These are phyloP conservation scores for Drosophila setifemur DNA, from an alignment of 1,140 invertebrate species.

Conservation along the genomic window DNA sequence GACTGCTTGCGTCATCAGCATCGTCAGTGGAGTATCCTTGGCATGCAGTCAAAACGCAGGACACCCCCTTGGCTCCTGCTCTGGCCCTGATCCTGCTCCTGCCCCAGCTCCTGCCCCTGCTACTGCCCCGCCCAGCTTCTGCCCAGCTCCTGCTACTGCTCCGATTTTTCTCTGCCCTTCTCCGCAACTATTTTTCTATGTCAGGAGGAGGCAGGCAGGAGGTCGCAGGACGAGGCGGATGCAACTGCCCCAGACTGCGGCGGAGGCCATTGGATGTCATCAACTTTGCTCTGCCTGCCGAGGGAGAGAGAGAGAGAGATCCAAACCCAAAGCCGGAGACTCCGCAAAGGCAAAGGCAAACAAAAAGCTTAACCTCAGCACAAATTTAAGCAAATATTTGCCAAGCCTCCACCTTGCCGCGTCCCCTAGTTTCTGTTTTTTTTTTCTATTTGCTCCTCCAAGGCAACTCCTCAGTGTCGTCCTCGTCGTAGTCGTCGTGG, in stretches of 20 bases:
- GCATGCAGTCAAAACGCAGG: conserved; percentile 79
- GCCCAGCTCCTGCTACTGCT: not conserved
- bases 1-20: conserved; percentile 75
- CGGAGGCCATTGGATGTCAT: conserved; percentile 68
- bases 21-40: conserved; percentile 66
- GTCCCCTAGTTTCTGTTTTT: not conserved
- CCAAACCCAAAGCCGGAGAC: no score
- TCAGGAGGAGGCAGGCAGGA: conserved; percentile 27
- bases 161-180: conserved; percentile 3
- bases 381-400: conserved; percentile 81
- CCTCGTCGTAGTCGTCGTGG: no score
- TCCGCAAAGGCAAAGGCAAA: conserved; percentile 58
- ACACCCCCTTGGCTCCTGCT: no score
- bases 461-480: conserved; percentile 14
- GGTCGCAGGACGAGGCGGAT: conserved; percentile 10
- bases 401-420: conserved; percentile 12
- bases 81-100: no score
- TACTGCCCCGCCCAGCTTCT: conserved; percentile 10
- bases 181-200: conserved; percentile 77
- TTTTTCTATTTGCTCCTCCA: not conserved
- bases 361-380: conserved; percentile 80
- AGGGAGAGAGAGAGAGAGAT: no score
- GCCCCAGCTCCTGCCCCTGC: no score
- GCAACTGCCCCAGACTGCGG: conserved; percentile 38
- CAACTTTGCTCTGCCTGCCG: conserved; percentile 43